Percentiles rank a stretch among this genome's conserved stretches.
phyloP scores from a whole-genome alignment of 2,113 vertebrate species.

The Toxotes jaculatrix region DNA sequence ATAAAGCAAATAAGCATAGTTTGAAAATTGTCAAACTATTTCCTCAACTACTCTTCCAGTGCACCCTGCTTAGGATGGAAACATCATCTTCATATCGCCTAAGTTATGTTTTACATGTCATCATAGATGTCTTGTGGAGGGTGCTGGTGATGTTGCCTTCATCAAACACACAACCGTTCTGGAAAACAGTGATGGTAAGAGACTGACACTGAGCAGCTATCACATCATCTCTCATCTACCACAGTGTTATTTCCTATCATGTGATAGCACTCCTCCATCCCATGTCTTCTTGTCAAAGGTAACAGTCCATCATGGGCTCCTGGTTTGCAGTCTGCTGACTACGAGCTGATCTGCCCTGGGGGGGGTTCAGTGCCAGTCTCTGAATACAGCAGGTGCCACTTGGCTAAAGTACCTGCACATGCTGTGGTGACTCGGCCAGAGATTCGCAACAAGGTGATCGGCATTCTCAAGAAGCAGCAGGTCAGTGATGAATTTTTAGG shows the following conservation, averaged over 20 bases:
- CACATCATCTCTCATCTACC: background rate
- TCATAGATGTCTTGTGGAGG: slow-evolving; percentile 88
- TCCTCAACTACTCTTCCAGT: background rate
- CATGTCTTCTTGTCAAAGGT: slow-evolving; percentile 48
- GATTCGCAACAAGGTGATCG: slow-evolving; percentile 36
- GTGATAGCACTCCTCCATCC: background rate
- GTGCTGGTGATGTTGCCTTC: slow-evolving; percentile 90
- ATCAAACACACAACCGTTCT: slow-evolving; percentile 88
- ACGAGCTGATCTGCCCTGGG: slow-evolving; percentile 77
- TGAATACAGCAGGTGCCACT: slow-evolving; percentile 57
- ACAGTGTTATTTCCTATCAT: background rate
- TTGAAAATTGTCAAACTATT: background rate
- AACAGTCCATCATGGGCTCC: slow-evolving; percentile 67
- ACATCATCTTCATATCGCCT: background rate
- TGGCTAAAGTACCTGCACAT: slow-evolving; percentile 79
- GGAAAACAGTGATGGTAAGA: slow-evolving; percentile 87
- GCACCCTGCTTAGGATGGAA: background rate
- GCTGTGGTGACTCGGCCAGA: slow-evolving; percentile 83
- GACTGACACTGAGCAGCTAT: background rate
- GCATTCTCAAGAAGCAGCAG: slow-evolving; percentile 74
- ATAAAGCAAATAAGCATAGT: background rate
- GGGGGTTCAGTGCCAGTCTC: background rate
- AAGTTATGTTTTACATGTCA: slow-evolving; percentile 5
- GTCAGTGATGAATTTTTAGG: slow-evolving; percentile 56
- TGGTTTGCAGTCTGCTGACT: slow-evolving; percentile 50